Conservation (phyloP, 2,797 vertebrate species). For the Arnoldichthys spilopterus region DNA sequence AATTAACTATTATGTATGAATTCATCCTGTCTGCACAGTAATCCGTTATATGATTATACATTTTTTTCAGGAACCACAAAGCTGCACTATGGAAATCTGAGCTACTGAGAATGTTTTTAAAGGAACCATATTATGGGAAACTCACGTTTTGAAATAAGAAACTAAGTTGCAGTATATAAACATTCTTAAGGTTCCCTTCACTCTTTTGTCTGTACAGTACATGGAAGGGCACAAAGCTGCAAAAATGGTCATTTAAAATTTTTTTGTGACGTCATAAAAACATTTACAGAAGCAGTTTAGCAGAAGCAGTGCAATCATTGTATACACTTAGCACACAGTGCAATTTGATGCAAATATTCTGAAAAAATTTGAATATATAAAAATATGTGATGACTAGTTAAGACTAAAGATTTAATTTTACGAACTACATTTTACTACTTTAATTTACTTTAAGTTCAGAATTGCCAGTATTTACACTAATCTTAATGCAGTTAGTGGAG, state of each 20-base stretch:
- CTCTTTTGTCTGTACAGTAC: not conserved
- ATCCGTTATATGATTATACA: not conserved
- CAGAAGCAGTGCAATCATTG: too few species aligned
- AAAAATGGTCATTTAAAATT: not conserved
- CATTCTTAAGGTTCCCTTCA: not conserved
- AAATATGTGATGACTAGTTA: too few species aligned
- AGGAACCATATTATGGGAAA: not conserved
- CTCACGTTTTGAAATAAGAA: not conserved
- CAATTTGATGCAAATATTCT: too few species aligned
- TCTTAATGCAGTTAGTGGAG: too few species aligned
- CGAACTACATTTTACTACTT: too few species aligned
- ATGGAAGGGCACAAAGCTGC: not conserved
- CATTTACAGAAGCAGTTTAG: too few species aligned
- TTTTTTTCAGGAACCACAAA: not conserved
- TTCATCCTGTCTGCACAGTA: not conserved
- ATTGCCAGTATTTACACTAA: too few species aligned
- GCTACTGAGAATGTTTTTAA: not conserved
- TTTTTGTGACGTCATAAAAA: not conserved
- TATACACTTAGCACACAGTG: too few species aligned
- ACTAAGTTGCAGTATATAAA: not conserved
- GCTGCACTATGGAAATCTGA: not conserved
- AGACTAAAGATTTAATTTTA: too few species aligned
- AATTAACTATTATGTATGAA: not conserved
- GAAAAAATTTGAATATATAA: too few species aligned
- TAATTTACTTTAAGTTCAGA: too few species aligned